Percentiles rank a stretch among this genome's conserved stretches.
Evolutionary conservation across 35 echinoderm and acorn worm genomes (phyloP).

Genomic region (Chiridota heheva): DNA sequence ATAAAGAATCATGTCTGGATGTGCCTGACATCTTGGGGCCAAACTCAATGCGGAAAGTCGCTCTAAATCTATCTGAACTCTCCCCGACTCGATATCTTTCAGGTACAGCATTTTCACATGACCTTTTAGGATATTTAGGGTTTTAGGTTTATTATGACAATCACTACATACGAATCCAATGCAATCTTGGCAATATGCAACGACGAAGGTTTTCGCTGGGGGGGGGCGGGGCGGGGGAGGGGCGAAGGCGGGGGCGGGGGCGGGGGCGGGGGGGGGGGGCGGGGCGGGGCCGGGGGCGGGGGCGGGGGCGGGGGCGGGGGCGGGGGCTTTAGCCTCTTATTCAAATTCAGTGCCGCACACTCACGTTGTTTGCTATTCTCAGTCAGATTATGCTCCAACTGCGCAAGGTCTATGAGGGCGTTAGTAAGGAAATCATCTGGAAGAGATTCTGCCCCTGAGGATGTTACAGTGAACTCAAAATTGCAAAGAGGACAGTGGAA

Average conservation of each 20-base stretch:
- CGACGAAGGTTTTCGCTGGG: background rate
- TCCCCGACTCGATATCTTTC: too few relatives aligned
- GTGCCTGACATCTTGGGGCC: background rate
- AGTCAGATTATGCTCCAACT: constrained; percentile 17
- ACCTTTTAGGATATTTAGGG: background rate
- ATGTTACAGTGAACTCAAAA: background rate
- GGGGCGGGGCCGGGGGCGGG: too few relatives aligned
- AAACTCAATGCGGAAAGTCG: constrained; percentile 7
- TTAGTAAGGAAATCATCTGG: constrained; percentile 30
- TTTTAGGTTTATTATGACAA: constrained; percentile 9
- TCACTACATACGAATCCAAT: constrained; percentile 11
- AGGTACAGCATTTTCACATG: background rate
- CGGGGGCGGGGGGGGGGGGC: too few relatives aligned
- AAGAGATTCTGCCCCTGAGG: background rate
- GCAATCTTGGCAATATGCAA: constrained; percentile 29
- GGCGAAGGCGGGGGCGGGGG: too few relatives aligned
- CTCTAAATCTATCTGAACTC: too few relatives aligned
- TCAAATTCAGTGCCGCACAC: background rate
- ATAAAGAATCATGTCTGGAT: background rate
- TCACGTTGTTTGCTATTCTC: background rate
- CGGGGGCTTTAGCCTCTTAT: too few relatives aligned
- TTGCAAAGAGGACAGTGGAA: constrained; percentile 14
- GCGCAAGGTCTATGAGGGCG: constrained; percentile 6
- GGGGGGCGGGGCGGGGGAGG: too few relatives aligned
- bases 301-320: too few relatives aligned